These are phyloP conservation scores for Toxostoma redivivum DNA, from an alignment of 2,113 vertebrate genomes.

Conservation along the genomic window DNA sequence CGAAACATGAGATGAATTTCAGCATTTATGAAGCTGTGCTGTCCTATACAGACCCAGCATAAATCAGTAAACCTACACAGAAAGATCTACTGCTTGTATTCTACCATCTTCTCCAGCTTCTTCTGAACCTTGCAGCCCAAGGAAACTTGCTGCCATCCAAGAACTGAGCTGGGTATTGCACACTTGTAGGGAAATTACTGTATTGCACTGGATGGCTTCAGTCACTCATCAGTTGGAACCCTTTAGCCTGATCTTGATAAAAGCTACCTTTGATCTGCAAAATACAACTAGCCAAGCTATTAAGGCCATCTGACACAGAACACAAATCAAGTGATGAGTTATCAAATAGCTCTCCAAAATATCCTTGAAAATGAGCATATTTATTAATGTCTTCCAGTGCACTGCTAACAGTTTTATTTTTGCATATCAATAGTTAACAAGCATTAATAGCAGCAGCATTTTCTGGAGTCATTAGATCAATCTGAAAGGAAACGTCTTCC, in stretches of 20 bases:
- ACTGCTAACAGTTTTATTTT: background rate
- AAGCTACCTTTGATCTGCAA: background rate
- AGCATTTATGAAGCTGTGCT: rapidly evolving
- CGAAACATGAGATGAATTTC: background rate
- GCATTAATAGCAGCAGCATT: conserved; percentile 3
- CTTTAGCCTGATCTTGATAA: background rate
- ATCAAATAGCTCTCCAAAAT: background rate
- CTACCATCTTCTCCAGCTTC: background rate
- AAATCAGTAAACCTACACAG: background rate
- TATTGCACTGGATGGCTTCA: background rate
- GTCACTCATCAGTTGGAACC: background rate
- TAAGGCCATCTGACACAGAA: background rate
- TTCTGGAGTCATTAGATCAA: conserved; percentile 37
- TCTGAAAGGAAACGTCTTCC: conserved; percentile 11
- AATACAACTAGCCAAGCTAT: background rate
- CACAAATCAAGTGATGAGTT: background rate
- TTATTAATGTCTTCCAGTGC: background rate
- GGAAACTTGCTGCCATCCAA: background rate
- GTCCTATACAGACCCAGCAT: background rate
- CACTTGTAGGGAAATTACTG: background rate
- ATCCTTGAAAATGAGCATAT: background rate
- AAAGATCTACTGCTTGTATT: background rate
- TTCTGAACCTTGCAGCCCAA: background rate
- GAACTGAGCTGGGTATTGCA: background rate
- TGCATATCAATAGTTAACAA: conserved; percentile 23